These are phyloP conservation scores for Elgaria multicarinata DNA, from an alignment of 2,113 vertebrate genomes.

Conservation along the genomic window DNA sequence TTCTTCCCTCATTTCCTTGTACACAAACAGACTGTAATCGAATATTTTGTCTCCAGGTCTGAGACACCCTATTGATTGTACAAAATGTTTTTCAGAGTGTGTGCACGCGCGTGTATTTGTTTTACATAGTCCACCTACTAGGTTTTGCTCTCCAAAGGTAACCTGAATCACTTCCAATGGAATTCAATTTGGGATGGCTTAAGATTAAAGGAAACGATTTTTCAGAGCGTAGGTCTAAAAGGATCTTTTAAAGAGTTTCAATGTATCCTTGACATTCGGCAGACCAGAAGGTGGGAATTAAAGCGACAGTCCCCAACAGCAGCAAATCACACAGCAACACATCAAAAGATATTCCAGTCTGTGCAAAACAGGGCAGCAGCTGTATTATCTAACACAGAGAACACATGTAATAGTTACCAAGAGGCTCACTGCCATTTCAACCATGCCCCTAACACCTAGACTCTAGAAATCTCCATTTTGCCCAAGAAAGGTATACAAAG, in stretches of 20 bases:
- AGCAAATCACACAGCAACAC: background rate
- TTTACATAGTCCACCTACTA: background rate
- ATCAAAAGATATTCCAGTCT: background rate
- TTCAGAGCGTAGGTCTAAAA: background rate
- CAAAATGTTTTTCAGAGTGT: slow-evolving; percentile 13
- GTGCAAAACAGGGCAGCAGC: background rate
- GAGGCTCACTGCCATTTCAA: background rate
- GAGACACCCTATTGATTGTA: slow-evolving; percentile 22
- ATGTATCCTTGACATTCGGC: background rate
- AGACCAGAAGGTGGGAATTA: background rate
- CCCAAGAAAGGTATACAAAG: too few species aligned
- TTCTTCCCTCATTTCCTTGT: background rate
- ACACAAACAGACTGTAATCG: background rate
- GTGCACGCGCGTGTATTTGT: background rate
- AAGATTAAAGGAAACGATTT: background rate
- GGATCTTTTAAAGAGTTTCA: background rate
- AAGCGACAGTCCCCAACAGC: background rate
- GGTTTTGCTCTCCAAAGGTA: background rate
- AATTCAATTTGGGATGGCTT: background rate
- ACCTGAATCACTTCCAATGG: background rate
- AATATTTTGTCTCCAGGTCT: slow-evolving; percentile 18
- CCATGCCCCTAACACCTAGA: background rate
- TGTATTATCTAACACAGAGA: background rate
- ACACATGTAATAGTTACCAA: background rate
- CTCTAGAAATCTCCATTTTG: too few species aligned